phyloP scores from a whole-genome alignment of 2,113 vertebrate species.

The Parus major region DNA sequence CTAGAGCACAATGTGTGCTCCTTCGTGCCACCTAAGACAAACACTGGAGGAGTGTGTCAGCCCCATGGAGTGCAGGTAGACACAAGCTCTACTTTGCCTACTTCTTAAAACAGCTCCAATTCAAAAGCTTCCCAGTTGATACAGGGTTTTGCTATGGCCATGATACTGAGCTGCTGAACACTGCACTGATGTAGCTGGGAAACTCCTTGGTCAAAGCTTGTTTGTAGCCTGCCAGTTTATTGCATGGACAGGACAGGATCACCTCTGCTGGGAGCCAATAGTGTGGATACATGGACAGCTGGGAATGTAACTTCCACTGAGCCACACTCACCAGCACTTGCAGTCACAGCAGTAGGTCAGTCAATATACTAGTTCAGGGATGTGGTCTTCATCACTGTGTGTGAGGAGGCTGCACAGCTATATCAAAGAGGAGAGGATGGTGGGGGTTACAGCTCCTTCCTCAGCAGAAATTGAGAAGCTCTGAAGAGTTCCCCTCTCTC shows the following conservation, averaged over 20 bases:
- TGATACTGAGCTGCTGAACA: not conserved
- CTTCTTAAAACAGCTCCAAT: not conserved
- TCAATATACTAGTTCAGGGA: not conserved
- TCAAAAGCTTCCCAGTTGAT: not conserved
- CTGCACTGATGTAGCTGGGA: not conserved
- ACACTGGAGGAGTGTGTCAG: not conserved
- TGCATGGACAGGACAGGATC: not conserved
- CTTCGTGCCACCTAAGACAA: not conserved
- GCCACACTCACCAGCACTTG: not conserved
- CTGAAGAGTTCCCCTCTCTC: not conserved
- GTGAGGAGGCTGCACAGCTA: not conserved
- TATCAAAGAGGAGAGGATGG: not conserved
- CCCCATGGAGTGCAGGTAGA: not conserved
- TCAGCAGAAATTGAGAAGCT: not conserved
- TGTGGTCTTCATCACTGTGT: not conserved
- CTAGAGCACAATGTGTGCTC: not conserved
- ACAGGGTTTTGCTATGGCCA: not conserved
- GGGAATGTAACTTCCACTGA: not conserved
- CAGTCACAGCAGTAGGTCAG: not conserved
- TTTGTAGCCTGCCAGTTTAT: not conserved
- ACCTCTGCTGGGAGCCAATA: not conserved
- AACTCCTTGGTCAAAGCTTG: not conserved
- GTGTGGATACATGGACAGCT: fast-evolving
- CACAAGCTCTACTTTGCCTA: not conserved
- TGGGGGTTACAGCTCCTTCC: not conserved